Conservation (phyloP, 2,888 invertebrate genomes). For the Orchestes rusci region DNA sequence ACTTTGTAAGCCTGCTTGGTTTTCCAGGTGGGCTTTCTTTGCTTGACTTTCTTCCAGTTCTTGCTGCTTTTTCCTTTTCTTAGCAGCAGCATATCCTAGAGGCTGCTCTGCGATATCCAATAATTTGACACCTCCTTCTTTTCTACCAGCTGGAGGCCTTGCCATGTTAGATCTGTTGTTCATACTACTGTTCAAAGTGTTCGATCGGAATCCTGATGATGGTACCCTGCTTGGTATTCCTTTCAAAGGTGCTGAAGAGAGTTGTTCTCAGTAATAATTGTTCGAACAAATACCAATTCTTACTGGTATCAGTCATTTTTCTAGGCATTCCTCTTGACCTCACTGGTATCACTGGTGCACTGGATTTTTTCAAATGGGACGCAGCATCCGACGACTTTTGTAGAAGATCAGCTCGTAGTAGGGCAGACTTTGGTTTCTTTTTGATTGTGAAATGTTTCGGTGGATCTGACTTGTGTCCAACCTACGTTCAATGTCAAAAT, state of each 20-base stretch:
- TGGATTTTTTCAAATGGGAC: slow-evolving; percentile 80
- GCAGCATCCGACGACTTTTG: slow-evolving; percentile 89
- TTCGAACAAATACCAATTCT: slow-evolving; percentile 27
- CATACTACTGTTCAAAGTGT: slow-evolving; percentile 45
- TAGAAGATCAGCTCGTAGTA: slow-evolving; percentile 78
- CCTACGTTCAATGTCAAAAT: too few relatives aligned
- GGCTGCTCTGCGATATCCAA: slow-evolving; percentile 93
- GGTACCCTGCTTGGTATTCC: slow-evolving; percentile 82
- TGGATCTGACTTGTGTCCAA: slow-evolving; percentile 74
- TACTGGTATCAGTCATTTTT: slow-evolving; percentile 95
- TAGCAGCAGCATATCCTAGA: slow-evolving; percentile 72
- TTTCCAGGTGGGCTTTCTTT: slow-evolving; percentile 53
- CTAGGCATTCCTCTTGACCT: slow-evolving; percentile 84
- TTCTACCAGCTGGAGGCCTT: slow-evolving; percentile 59
- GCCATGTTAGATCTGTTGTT: slow-evolving; percentile 51
- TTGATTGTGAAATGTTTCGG: slow-evolving; percentile 89
- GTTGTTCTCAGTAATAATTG: neutral
- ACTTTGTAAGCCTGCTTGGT: slow-evolving; percentile 39
- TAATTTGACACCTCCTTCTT: slow-evolving; percentile 90
- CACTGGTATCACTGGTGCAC: slow-evolving; percentile 83
- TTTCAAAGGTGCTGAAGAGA: slow-evolving; percentile 71
- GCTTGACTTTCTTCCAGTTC: slow-evolving; percentile 55
- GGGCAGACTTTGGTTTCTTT: slow-evolving; percentile 91
- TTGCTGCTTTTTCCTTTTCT: slow-evolving; percentile 78
- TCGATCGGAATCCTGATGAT: slow-evolving; percentile 56